phyloP scores from a whole-genome alignment of 2,888 invertebrate species.

The Onthophagus sagittarius region DNA sequence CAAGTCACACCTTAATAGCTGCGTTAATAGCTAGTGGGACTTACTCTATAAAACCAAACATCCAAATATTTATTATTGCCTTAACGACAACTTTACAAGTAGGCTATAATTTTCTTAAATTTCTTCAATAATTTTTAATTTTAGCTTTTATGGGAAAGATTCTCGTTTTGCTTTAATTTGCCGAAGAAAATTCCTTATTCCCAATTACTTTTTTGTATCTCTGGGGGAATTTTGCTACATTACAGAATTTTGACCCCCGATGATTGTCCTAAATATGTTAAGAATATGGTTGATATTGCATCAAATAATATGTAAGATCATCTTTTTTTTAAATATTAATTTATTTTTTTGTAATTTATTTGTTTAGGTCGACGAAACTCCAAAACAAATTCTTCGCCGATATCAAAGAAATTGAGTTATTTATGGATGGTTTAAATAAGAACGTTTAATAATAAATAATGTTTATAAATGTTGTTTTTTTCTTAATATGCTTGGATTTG shows the following conservation, averaged over 20 bases:
- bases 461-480: too few species aligned
- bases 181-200: conserved; percentile 43
- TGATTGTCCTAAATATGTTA: conserved; percentile 54
- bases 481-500: too few species aligned
- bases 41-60: conserved; percentile 53
- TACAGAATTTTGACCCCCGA: conserved; percentile 54
- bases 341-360: background rate
- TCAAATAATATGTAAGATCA: conserved; percentile 51
- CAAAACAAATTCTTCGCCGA: background rate
- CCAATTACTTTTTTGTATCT: conserved; percentile 53
- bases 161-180: conserved; percentile 26
- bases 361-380: background rate
- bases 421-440: background rate
- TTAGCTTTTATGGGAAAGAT: conserved; percentile 24
- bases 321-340: background rate
- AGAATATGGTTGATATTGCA: conserved; percentile 53
- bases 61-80: conserved; percentile 53
- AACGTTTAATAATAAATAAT: too few species aligned
- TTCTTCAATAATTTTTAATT: background rate
- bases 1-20: conserved; percentile 53
- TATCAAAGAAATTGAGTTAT: background rate
- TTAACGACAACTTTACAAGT: conserved; percentile 56
- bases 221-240: conserved; percentile 54
- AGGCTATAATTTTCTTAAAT: background rate
- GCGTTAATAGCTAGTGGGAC: conserved; percentile 55